Base-by-base conservation (phyloP, 2,888 invertebrate genomes). In the Cremastinae sp. region DNA sequence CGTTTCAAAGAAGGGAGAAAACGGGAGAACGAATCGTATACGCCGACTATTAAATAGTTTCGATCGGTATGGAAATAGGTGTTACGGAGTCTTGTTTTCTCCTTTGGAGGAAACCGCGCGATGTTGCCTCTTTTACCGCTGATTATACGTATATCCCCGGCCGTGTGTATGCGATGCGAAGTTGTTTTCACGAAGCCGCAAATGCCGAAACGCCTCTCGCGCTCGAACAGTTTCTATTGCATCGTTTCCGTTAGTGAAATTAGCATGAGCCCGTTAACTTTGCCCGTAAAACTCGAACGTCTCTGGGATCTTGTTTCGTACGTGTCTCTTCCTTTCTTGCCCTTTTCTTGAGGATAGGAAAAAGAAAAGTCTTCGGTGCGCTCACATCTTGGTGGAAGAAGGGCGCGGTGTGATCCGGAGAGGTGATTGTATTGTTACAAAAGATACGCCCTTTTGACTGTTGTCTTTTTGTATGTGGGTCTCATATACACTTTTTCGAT, bases 261-360 rank as follows among this genome's bases (percentile, higher is more conserved):
- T 79, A 80, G 80, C 79, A 79, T 75, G 66, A 68, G 62, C 69
- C 47, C 80, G 75, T 80, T 79, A 79, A 79, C 73, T 74, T 75
- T 62, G 49, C 45, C 65, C 59, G 78, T 80, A 75, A 80, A 80
- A 79, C 75, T 79, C 51, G 47, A 80, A 78, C 58, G 69, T 58
- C 64, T 28, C 28, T 28, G 58, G 65, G 35, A 62, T 59, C 49
- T 61, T 55, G 61, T 14, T 22, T 35, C n/a, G n/a, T n/a, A n/a
- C n/a, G n/a, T n/a, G n/a, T n/a, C n/a, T n/a, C n/a, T n/a, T n/a
- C n/a, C 39, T 43, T 18, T 20, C 39, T 37, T 12, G 20, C 58
- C 12, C 58, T 43, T 12, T 41, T 41, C 9, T 37, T 4, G 37
- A 37, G 37, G 37, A 37, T 37, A 9, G 37, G 37, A 37, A 37